phyloP scores from a whole-genome alignment of 2,888 invertebrate genomes.

The Leptinotarsa rubiginosa region DNA sequence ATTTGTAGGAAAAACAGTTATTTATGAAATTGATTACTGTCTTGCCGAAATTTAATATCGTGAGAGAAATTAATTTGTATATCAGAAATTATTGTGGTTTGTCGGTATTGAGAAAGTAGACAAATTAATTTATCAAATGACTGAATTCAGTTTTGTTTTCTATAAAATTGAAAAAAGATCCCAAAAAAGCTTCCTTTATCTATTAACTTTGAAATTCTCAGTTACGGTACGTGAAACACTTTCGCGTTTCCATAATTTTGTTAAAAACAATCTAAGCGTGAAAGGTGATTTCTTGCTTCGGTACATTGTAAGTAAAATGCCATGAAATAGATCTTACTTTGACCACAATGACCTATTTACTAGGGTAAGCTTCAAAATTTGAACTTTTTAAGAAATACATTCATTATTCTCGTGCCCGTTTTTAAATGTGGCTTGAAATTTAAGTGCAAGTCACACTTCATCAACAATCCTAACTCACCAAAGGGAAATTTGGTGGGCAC shows the following conservation, averaged over 20 bases:
- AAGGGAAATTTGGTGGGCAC: too few species aligned
- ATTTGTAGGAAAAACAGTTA: too few species aligned
- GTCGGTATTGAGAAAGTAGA: background rate
- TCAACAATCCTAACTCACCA: too few species aligned
- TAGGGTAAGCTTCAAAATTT: background rate
- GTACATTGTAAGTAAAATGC: conserved; percentile 16
- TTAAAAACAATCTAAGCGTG: conserved; percentile 22
- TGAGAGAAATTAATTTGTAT: background rate
- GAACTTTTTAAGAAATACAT: background rate
- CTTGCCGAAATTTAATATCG: background rate
- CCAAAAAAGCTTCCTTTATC: background rate
- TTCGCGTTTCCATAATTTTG: conserved; percentile 8
- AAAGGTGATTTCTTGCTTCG: conserved; percentile 28
- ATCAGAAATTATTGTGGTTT: background rate
- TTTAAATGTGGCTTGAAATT: too few species aligned
- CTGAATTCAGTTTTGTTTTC: background rate
- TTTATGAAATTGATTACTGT: too few species aligned
- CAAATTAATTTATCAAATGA: background rate
- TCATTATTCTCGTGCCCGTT: too few species aligned
- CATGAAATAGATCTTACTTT: background rate
- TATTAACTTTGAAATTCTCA: background rate
- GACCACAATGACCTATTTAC: conserved; percentile 2
- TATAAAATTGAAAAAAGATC: background rate
- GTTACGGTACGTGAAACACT: conserved; percentile 9
- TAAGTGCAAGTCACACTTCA: too few species aligned